Evolutionary conservation across 2,113 vertebrate genomes (phyloP), one percentile per base, ranked within the genome.

Genomic region (Caracal caracal): DNA sequence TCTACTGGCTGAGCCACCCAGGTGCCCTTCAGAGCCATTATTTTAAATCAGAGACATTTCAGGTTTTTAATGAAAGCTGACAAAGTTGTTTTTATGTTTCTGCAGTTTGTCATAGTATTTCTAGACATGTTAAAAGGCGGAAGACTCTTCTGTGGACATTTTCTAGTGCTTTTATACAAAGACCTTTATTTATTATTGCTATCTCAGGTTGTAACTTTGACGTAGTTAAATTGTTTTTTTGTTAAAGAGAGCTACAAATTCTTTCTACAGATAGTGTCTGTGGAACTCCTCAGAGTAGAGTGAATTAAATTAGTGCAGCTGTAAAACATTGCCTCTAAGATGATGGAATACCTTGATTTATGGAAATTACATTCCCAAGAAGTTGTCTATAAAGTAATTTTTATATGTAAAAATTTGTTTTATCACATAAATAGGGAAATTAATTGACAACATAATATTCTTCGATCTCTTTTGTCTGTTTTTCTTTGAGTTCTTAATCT

Each of bases 331-430:
- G 16, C 63, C 66, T 86, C 16, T 81, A n/a, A 86, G n/a, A 61
- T 86, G 59, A 93, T 1, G n/a, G 26, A 70, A 15, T 75, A 86
- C 15, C 26, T 90, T 87, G 20, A 59, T 63, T 93, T 82, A 63
- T 78, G 43, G 49, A 90, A 90, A 30, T 37, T 4, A 63, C 76
- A 82, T 61, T 91, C n/a, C 13, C n/a, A 33, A 82, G 49, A 82
- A 30, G 6, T 93, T 81, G 20, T 80, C 53, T 80, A 11, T 92
- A 89, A 59, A 84, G 16, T 89, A 76, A 59, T 68, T 88, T 96
- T 15, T 94, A 20, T 80, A 10, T 63, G 10, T 59, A 33, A 84
- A 73, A 71, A 88, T 89, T 47, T 88, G 4, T 66, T 70, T 93
- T n/a, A 68, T 75, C 30, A 59, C 79, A 26, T 81, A 87, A 75